Evolutionary conservation across 2,113 vertebrate species (phyloP).

Genomic region (Ptilorrhoa leucosticta): DNA sequence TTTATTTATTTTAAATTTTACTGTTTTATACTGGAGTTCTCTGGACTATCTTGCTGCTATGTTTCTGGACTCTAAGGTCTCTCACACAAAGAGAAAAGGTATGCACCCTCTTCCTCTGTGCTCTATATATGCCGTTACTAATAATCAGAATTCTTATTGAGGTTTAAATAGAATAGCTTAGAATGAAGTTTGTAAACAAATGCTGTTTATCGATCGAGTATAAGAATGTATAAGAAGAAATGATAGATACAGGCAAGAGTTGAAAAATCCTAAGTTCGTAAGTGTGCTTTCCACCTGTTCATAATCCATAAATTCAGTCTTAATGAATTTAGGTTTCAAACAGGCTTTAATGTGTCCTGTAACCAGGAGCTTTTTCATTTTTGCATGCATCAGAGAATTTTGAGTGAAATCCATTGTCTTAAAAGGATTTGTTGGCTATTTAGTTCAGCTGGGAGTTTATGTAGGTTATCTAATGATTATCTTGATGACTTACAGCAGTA

Average conservation of each 20-base stretch:
- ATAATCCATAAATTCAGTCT: neutral
- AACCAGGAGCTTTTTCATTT: neutral
- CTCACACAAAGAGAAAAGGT: neutral
- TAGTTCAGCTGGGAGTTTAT: neutral
- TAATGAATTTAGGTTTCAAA: neutral
- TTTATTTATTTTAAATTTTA: neutral
- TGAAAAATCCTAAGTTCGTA: neutral
- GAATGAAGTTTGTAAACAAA: neutral
- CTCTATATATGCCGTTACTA: rapidly evolving
- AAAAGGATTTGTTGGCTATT: neutral
- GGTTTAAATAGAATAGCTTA: neutral
- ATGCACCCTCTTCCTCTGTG: neutral
- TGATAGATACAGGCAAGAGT: neutral
- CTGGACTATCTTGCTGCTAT: neutral
- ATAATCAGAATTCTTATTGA: neutral
- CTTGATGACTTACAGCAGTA: neutral
- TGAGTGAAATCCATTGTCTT: neutral
- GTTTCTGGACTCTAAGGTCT: neutral
- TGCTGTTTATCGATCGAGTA: neutral
- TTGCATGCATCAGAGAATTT: neutral
- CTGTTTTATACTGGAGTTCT: neutral
- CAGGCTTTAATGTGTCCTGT: neutral
- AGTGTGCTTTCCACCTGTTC: neutral
- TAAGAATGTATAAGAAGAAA: neutral
- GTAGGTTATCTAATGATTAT: neutral